Base-by-base conservation (phyloP, 1,140 invertebrate genomes). In the Planococcus citri region DNA sequence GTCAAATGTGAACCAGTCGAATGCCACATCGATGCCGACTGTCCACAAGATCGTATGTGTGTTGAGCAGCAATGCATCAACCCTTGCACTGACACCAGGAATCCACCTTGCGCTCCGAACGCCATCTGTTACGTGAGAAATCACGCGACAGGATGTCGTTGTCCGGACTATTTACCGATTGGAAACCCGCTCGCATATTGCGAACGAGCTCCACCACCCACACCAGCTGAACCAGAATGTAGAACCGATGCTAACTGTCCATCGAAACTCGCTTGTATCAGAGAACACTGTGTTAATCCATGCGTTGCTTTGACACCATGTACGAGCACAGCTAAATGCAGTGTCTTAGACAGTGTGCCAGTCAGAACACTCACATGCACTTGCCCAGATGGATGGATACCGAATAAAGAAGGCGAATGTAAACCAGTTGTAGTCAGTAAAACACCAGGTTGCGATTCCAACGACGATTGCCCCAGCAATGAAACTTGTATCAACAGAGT, bases 401-500 rank as follows among this genome's bases (percentile, higher is more conserved):
- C 90, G 1, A 85, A 91, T 74, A 80, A 86, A 69, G 84, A 84
- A 72, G 90, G 88, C 60, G 82, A 87, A 74, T 94, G 91, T 76
- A 84, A 84, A 73, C 82, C 71, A 76, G 83, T 90, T 33, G 79
- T 88, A 74, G 76, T 91, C 61, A 82, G 85, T 73, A 81, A 82
- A 73, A 83, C 83, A 72, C 84, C 82, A 70, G 90, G 89, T 27
- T 95, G 92, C 75, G 84, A 83, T 6, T 79, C 82, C 4, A 89
- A 95, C 76, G 80, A 83, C 69, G 91, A 95, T 71, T 95, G 92
- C 77, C 79, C 82, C 0, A 83, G 83, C 33, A 82, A 85, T 61
- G 87, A 93, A 76, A 87, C 91, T 0, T 95, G 92, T 75, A 83
- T 93, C 33, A 91, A 93, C 74, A 81, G 90, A 75, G 84, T 89